Percentiles rank a stretch among this genome's conserved stretches.
phyloP scores from a whole-genome alignment of 2,797 vertebrate genomes.

The Sciurus carolinensis region DNA sequence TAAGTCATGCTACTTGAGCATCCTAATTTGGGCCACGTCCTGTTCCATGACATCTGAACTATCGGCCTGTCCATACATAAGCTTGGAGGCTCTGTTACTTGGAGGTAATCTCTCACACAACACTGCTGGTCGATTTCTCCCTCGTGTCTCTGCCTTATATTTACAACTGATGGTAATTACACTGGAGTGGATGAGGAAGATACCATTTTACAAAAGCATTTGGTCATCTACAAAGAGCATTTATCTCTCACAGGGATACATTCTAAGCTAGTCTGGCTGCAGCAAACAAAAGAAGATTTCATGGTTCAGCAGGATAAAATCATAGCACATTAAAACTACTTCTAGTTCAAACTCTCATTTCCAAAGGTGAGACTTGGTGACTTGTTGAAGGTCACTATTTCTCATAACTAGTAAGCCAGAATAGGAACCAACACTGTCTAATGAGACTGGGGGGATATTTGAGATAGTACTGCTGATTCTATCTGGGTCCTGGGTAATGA shows the following conservation, averaged over 20 bases:
- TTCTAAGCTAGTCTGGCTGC: constrained; percentile 17
- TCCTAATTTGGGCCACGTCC: neutral
- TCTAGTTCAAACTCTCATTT: constrained; percentile 57
- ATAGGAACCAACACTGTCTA: constrained; percentile 1
- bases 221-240: constrained; percentile 65
- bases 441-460: neutral
- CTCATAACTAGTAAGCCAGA: constrained; percentile 15
- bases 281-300: constrained; percentile 37
- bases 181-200: constrained; percentile 36
- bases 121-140: constrained; percentile 20
- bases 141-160: constrained; percentile 52
- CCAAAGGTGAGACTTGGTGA: constrained; percentile 30
- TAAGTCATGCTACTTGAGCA: neutral
- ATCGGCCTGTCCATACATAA: neutral
- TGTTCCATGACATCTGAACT: neutral
- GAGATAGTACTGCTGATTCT: constrained; percentile 52
- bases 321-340: constrained; percentile 55
- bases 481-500: constrained; percentile 16
- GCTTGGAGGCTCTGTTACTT: neutral
- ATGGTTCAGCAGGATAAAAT: constrained; percentile 41
- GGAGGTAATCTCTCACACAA: neutral
- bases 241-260: constrained; percentile 55
- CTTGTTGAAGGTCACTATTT: constrained; percentile 46
- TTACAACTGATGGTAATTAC: constrained; percentile 59
- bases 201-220: constrained; percentile 51